Evolutionary conservation across 2,888 invertebrate genomes (phyloP).

Genomic region (Ptilodon capucinus): DNA sequence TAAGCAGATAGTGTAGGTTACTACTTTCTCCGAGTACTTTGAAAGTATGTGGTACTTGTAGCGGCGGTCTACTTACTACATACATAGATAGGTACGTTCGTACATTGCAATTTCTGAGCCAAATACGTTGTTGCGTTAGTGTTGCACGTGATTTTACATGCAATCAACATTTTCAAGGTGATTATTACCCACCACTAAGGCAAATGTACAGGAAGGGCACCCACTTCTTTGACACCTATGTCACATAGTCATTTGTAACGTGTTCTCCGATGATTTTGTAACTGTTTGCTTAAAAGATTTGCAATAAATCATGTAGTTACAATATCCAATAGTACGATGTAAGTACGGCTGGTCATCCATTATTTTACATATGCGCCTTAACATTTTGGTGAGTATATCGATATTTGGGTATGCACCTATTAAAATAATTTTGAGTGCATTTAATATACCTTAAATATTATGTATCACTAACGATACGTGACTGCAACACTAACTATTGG

Average conservation of each 20-base stretch:
- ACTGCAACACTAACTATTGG: too few relatives aligned
- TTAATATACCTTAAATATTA: too few relatives aligned
- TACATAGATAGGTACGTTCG: too few relatives aligned
- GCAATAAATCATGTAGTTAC: neutral
- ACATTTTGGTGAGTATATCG: too few relatives aligned
- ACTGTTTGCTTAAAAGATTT: constrained; percentile 8
- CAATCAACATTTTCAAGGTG: neutral
- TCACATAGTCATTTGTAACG: constrained; percentile 10
- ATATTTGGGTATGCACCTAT: too few relatives aligned
- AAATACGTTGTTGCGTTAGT: neutral
- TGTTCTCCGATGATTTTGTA: constrained; percentile 10
- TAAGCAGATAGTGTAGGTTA: too few relatives aligned
- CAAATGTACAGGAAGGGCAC: constrained; percentile 1
- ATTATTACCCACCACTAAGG: neutral
- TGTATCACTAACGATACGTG: too few relatives aligned
- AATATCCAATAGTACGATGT: neutral
- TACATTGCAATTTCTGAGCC: neutral
- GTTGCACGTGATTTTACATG: neutral
- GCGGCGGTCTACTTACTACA: neutral
- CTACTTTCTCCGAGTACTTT: neutral
- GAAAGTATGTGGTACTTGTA: too few relatives aligned
- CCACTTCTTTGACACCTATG: constrained; percentile 1
- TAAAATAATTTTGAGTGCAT: too few relatives aligned
- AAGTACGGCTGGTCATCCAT: too few relatives aligned
- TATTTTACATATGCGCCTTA: too few relatives aligned